A percentile compares a stretch with the other conserved stretches of the same genome.
Evolutionary conservation across 2,888 invertebrate genomes (phyloP).

Genomic region (Chironomus tentans): DNA sequence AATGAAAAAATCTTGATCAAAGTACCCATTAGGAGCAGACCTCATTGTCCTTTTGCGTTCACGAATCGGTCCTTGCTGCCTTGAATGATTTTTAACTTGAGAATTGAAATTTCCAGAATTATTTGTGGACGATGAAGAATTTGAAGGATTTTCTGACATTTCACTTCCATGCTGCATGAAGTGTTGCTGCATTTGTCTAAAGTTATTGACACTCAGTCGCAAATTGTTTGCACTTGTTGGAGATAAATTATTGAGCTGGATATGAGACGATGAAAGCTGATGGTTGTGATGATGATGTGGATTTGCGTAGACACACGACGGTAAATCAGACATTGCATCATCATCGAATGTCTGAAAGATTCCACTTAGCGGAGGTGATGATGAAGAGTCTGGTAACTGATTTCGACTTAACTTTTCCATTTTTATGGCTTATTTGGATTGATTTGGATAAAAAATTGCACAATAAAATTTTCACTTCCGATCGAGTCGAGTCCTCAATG

Average conservation of each 20-base stretch:
- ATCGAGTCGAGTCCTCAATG: not conserved
- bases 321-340: constrained; percentile 60
- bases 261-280: not conserved
- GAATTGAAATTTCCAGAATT: not conserved
- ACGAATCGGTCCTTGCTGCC: constrained; percentile 76
- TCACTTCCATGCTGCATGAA: not conserved
- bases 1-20: not conserved
- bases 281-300: constrained; percentile 43
- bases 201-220: not conserved
- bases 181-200: constrained; percentile 7
- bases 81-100: constrained; percentile 41
- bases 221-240: not conserved
- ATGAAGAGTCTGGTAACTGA: constrained; percentile 59
- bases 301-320: constrained; percentile 70
- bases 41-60: constrained; percentile 92
- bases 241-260: not conserved
- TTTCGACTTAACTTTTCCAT: constrained; percentile 43
- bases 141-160: constrained; percentile 4
- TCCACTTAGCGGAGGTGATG: constrained; percentile 54
- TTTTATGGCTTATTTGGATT: not conserved
- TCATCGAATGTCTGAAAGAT: constrained; percentile 40
- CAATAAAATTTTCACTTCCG: constrained; percentile 4
- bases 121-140: constrained; percentile 38
- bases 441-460: too few species aligned
- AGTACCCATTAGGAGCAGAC: constrained; percentile 67